Evolutionary conservation across 2,888 invertebrate species (phyloP), one percentile per base, ranked within the genome.

Genomic region (Lycaena phlaeas): DNA sequence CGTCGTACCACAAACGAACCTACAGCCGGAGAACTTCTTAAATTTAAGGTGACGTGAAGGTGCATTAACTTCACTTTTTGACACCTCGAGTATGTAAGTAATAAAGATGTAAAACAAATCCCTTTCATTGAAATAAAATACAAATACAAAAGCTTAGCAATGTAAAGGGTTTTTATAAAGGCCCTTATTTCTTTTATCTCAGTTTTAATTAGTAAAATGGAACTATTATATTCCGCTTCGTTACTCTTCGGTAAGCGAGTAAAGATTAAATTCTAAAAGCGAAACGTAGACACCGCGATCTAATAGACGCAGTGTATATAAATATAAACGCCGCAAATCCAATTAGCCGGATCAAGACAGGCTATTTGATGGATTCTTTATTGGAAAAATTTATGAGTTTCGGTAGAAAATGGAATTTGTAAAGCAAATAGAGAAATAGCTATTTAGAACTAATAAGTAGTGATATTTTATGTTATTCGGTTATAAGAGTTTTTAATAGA

Each of bases 121-220:
- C 49, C 56, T 57, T 49, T 50, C 61, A 68, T 68, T 49, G 57
- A 64, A 67, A 64, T 58, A 56, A 64, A 61, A 61, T 64, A 66
- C 67, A 59, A 65, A 66, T 60, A 67, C 59, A 64, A 66, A 66
- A 61, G 59, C 59, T 69, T 63, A n/a, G n/a, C n/a, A n/a, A 67
- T 67, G 28, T 12, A 4, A 14, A 29, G 12, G 27, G 14, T 27
- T 11, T 9, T 11, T 25, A 14, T 7, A 31, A n/a, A 18, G 22
- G 22, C 3, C n/a, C n/a, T 30, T 15, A 30, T 15, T 10, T 14
- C 30, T 30, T 30, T 30, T 34, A 34, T 34, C 65, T 74, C 70
- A 68, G 74, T 79, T 78, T 78, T 79, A 79, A 79, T 79, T 78
- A 81, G 70, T 70, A 61, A 74, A 77, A 79, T 77, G 76, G 74